Base-by-base conservation (phyloP, 1,140 invertebrate genomes). In the Orchesella cincta region DNA sequence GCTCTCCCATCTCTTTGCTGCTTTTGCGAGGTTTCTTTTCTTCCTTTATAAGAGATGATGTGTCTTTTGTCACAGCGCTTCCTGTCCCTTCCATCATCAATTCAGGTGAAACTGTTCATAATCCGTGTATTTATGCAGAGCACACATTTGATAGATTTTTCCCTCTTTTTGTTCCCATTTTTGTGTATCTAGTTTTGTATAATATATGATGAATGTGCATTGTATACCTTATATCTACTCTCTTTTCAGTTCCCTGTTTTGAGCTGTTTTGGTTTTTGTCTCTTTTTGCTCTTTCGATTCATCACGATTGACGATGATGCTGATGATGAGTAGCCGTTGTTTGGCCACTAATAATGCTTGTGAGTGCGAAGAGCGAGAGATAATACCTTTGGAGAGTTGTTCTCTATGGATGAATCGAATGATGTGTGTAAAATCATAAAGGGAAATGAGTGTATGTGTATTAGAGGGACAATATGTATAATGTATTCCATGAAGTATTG, bases 41-140 rank as follows among this genome's bases (percentile, higher is more conserved):
- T 67, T 16, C n/a, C 62, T 16, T n/a, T n/a, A 31, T 57, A 29
- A 67, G 62, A 23, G 62, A 67, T 67, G 62, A 67, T 67, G 62
- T 18, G 62, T 67, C 62, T 67, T 67, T 67, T 67, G 62, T 67
- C 62, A 67, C n/a, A 67, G 62, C 26, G 62, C 62, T 67, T 67
- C 62, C 62, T 67, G 62, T 67, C 62, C 62, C 33, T 67, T 67
- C 31, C 23, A 29, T 67, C 52, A 33, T 33, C 28, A 67, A 67
- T 67, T 67, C 62, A 67, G 62, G 62, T 67, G 62, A 67, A 67
- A 67, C 62, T 29, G 62, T 67, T 67, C 62, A 67, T 67, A 67
- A 67, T 67, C 62, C 62, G 28, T 67, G 62, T 67, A 29, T 67
- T 46, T 46, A 46, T 46, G 20, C 39, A 46, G 8, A 46, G 20